Percentiles rank a stretch among this genome's conserved stretches.
Conservation (phyloP, 2,888 invertebrate genomes). For the Noctua fimbriata region DNA sequence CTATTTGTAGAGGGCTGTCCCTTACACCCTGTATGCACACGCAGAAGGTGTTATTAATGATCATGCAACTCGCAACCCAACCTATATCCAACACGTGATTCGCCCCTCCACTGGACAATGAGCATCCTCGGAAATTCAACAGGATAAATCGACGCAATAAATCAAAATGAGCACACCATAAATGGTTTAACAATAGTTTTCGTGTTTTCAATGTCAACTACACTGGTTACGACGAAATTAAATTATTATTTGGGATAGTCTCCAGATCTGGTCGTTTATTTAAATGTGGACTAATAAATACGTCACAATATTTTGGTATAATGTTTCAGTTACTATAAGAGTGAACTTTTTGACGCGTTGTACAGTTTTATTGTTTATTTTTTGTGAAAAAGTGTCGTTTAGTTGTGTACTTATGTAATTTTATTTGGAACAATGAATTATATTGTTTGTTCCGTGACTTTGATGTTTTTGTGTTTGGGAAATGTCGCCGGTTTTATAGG, state of each 20-base stretch:
- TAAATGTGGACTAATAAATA: not conserved
- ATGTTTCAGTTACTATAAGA: not conserved
- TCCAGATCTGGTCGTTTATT: too few relatives aligned
- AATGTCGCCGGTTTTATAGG: not conserved
- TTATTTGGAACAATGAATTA: conserved; percentile 7
- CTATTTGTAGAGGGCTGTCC: too few relatives aligned
- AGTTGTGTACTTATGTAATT: not conserved
- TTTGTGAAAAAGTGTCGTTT: not conserved
- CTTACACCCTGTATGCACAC: too few relatives aligned
- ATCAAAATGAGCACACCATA: not conserved
- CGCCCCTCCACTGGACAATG: not conserved
- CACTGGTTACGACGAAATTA: not conserved
- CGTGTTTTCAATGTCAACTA: not conserved
- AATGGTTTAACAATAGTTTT: not conserved
- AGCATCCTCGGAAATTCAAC: not conserved
- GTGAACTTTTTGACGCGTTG: not conserved
- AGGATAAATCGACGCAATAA: conserved; percentile 5
- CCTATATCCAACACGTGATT: not conserved
- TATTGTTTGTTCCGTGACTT: not conserved
- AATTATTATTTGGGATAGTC: not conserved
- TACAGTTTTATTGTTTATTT: not conserved
- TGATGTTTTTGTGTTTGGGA: not conserved
- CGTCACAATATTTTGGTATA: not conserved
- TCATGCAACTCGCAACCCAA: not conserved
- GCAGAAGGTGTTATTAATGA: not conserved